phyloP scores from a whole-genome alignment of 2,888 invertebrate genomes.

The Drosophila leonis region DNA sequence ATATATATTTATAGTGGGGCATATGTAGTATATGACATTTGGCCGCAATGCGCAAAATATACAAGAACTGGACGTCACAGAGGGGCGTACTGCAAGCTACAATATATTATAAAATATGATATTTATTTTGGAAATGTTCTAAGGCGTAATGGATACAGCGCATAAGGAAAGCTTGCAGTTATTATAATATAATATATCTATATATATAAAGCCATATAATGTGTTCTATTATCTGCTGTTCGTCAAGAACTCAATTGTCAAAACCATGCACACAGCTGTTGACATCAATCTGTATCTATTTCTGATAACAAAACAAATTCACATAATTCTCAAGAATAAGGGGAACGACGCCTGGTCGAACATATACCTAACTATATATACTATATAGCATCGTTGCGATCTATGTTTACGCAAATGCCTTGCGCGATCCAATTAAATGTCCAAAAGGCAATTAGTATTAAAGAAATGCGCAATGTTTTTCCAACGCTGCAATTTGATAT shows the following conservation, averaged over 20 bases:
- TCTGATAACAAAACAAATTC: conserved; percentile 6
- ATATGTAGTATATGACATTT: conserved; percentile 30
- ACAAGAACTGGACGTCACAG: conserved; percentile 38
- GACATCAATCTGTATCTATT: conserved; percentile 26
- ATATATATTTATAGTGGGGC: conserved; percentile 15
- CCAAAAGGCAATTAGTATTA: conserved; percentile 51
- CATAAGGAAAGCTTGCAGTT: conserved; percentile 22
- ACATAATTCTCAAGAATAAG: not conserved
- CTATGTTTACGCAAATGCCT: conserved; percentile 30
- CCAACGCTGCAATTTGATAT: conserved; percentile 36
- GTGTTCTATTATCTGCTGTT: not conserved
- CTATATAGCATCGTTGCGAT: not conserved
- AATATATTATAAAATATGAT: conserved; percentile 21
- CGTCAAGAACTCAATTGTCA: not conserved
- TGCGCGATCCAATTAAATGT: conserved; percentile 51
- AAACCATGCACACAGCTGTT: conserved; percentile 34
- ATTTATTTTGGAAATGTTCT: conserved; percentile 18
- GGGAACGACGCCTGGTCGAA: conserved; percentile 1
- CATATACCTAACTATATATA: not conserved
- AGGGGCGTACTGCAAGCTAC: conserved; percentile 34
- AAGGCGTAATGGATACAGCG: not conserved
- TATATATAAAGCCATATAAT: not conserved
- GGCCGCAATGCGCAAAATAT: conserved; percentile 70
- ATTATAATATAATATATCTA: not conserved
- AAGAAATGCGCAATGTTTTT: conserved; percentile 61